Base-by-base conservation (phyloP, 2,888 invertebrate genomes). In the Tetrapedia diversipes region DNA sequence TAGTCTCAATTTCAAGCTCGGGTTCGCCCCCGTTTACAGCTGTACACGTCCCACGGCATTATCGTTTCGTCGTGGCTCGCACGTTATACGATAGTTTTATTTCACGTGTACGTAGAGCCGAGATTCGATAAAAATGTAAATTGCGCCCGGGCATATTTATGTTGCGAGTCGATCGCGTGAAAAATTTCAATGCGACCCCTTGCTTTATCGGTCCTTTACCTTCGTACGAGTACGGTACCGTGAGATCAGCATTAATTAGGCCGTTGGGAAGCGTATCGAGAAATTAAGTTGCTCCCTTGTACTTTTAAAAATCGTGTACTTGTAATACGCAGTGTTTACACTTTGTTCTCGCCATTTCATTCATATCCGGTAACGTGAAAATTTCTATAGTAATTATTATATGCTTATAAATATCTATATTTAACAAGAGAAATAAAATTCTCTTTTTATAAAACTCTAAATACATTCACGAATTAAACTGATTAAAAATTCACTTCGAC, bases 51-150 rank as follows among this genome's bases (percentile, higher is more conserved):
- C 41, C 76, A 64, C 77, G 54, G 56, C 47, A 77, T 77, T 77
- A 77, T 69, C 76, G 64, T 76, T 54, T 61, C 64, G 32, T 27
- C 41, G 61, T 47, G 19, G 51, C 45, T 19, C 16, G n/a, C 29
- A 14, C 60, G 59, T 68, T 68, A 43, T 49, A 64, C 63, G 54
- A 45, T 59, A 64, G 68, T 59, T 63, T 71, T 71, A 39, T 60
- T 66, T 60, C 37, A 29, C 41, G n/a, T 59, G 45, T 59, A 27
- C 54, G 16, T 16, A 22, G 47, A 27, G 32, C 29, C 41, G 61
- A 34, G 45, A 81, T 79, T 80, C 68, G 73, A 82, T 82, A 82
- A 82, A 82, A 79, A 82, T 82, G 76, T 70, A 82, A 82, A 82
- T n/a, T 79, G 57, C 27, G 34, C 41, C 27, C 24, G 32, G 27